Evolutionary conservation across 2,113 vertebrate genomes (phyloP), one percentile per base, ranked within the genome.

Genomic region (Orientallactaga bullata): DNA sequence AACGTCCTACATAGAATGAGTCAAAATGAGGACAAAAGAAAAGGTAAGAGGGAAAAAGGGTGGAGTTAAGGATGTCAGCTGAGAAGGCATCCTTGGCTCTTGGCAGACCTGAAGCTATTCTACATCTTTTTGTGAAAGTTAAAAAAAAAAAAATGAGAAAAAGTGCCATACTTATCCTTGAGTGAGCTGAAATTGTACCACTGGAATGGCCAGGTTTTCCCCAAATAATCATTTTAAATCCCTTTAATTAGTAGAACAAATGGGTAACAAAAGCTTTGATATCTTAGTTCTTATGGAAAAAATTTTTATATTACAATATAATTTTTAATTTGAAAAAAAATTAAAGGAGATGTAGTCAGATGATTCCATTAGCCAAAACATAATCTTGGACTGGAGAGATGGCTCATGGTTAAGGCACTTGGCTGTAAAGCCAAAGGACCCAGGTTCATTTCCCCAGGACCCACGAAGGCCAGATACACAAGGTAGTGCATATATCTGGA

Each of bases 321-420:
- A 61, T 68, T 95, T 95, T 85, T 71, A 12, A 87, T 76, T 68
- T 74, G 69, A 73, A 93, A 88, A 88, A 72, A 61, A 23, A 81
- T 91, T 77, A 81, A 93, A 83, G 9, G 21, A 92, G 94, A 32
- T 92, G 17, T 58, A 92, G 80, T 30, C 18, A 77, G 39, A 76
- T 60, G 18, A 42, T 12, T 23, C 7, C 72, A 77, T 74, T 66
- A 51, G 76, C 39, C n/a, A 73, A 86, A 95, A 95, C 8, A 8
- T 47, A 47, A 47, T 47, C 42, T 47, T 47, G 42, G 42, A 8
- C 8, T 47, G 42, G 42, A 47, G 42, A 47, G 42, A 47, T 47
- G 42, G n/a, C n/a, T n/a, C n/a, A n/a, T n/a, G n/a, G n/a, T n/a
- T n/a, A n/a, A n/a, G n/a, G 42, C 42, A 47, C 42, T 47, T 47